Evolutionary conservation across 1,140 invertebrate species (phyloP).

Genomic region (Apis cerana): DNA sequence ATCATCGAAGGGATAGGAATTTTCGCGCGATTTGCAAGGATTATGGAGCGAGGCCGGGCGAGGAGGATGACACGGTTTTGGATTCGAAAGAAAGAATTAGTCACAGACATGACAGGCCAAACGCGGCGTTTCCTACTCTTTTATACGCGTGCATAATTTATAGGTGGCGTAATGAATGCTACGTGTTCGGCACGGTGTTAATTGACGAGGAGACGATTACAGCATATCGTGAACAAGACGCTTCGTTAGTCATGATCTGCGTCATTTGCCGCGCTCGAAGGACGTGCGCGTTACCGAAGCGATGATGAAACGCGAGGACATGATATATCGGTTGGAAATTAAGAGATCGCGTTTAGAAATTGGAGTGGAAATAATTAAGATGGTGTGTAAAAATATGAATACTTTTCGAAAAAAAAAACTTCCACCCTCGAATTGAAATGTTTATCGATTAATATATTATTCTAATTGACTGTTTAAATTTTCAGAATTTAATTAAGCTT

Average conservation of each 20-base stretch:
- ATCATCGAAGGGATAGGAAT: background rate
- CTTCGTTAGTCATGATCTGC: conserved; percentile 71
- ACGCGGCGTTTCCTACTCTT: background rate
- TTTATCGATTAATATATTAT: too few relatives aligned
- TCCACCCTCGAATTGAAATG: too few relatives aligned
- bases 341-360: conserved; percentile 3
- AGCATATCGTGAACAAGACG: conserved; percentile 69
- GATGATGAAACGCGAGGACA: background rate
- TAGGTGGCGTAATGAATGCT: conserved; percentile 67
- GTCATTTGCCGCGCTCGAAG: conserved; percentile 65
- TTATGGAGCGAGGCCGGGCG: conserved; percentile 51
- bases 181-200: conserved; percentile 65
- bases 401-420: too few relatives aligned
- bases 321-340: conserved; percentile 26
- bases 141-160: conserved; percentile 60
- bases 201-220: conserved; percentile 72
- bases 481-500: too few relatives aligned
- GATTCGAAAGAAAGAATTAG: conserved; percentile 55
- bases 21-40: background rate
- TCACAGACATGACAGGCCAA: conserved; percentile 26
- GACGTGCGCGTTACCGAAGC: conserved; percentile 29
- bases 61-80: conserved; percentile 1
- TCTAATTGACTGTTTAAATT: too few relatives aligned
- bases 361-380: background rate
- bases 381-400: too few relatives aligned